A percentile compares a stretch with the other conserved stretches of the same genome.
phyloP scores from a whole-genome alignment of 2,797 vertebrate species.

The Coregonus ussuriensis region DNA sequence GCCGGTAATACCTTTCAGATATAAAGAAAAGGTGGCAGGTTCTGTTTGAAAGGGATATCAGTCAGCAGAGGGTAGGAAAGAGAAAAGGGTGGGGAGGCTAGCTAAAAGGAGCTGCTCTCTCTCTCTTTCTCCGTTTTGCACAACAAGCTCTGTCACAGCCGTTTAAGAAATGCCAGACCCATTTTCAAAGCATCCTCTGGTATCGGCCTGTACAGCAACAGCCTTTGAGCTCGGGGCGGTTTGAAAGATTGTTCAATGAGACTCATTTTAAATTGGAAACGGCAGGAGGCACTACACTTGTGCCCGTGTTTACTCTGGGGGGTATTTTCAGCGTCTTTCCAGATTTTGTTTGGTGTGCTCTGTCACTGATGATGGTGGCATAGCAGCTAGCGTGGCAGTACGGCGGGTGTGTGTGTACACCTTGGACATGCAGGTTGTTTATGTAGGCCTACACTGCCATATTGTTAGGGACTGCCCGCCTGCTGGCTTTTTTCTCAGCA shows the following conservation, averaged over 20 bases:
- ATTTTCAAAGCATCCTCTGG: conserved; percentile 45
- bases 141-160: conserved; percentile 35
- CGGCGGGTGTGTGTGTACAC: not conserved
- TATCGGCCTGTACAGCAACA: conserved; percentile 7
- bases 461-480: not conserved
- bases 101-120: conserved; percentile 13
- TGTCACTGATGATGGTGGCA: not conserved
- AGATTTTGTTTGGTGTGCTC: not conserved
- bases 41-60: not conserved
- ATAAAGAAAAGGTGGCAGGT: not conserved
- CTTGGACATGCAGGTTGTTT: conserved; percentile 5
- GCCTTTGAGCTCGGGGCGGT: conserved; percentile 28
- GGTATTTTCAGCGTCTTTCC: conserved; percentile 33
- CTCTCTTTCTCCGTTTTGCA: conserved; percentile 13
- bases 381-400: not conserved
- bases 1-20: not conserved
- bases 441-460: not conserved
- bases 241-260: conserved; percentile 45
- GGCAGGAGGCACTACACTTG: conserved; percentile 28
- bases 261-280: conserved; percentile 26
- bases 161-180: conserved; percentile 49
- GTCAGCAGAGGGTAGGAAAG: conserved; percentile 1
- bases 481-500: not conserved
- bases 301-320: conserved; percentile 37
- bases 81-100: not conserved